Percentiles rank a stretch among this genome's conserved stretches.
phyloP scores from a whole-genome alignment of 2,113 vertebrate species.

The Guaruba guarouba region DNA sequence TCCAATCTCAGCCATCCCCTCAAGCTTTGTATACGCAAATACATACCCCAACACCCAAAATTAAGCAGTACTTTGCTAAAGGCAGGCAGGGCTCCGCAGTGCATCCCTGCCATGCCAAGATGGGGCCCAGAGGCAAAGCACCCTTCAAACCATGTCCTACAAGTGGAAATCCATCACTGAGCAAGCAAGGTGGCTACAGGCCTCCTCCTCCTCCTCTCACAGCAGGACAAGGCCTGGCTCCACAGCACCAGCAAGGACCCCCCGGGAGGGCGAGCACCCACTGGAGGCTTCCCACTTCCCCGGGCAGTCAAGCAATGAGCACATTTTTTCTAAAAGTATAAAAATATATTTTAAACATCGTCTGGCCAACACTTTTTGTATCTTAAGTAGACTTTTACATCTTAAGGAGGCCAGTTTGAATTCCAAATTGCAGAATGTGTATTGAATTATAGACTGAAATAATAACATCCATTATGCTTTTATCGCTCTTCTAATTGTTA shows the following conservation, averaged over 20 bases:
- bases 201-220: background rate
- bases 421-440: background rate
- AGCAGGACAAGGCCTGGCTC: background rate
- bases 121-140: background rate
- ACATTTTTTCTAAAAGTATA: background rate
- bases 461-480: background rate
- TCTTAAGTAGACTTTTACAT: background rate
- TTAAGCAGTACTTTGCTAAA: rapidly evolving
- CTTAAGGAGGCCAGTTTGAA: background rate
- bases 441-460: constrained; percentile 8
- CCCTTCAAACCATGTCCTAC: background rate
- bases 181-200: rapidly evolving
- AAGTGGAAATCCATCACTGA: background rate
- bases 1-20: rapidly evolving
- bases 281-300: background rate
- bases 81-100: too few relatives aligned
- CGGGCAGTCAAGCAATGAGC: background rate
- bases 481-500: background rate
- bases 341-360: background rate
- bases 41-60: too few relatives aligned
- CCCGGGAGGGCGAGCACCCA: background rate
- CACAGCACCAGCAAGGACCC: background rate
- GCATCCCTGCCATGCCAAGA: rapidly evolving
- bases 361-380: background rate
- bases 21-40: rapidly evolving